Evolutionary conservation across 2,888 invertebrate species (phyloP).

Genomic region (Shargacucullia verbasci): DNA sequence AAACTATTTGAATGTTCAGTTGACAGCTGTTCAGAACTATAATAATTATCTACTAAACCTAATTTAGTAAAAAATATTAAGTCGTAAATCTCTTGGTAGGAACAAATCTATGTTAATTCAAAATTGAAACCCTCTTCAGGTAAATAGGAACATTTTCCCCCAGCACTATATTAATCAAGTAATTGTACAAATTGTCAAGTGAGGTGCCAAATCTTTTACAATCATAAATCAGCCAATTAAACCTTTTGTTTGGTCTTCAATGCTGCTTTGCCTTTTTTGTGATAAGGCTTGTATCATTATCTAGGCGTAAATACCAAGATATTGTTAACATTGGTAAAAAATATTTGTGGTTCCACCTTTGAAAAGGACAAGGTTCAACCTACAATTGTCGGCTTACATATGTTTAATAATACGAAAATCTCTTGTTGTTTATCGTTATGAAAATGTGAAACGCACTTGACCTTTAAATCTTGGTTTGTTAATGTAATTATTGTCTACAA

Average conservation of each 20-base stretch:
- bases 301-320: too few species aligned
- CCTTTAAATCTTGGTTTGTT: constrained; percentile 30
- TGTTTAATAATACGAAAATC: constrained; percentile 22
- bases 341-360: constrained; percentile 20
- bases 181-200: background rate
- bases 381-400: constrained; percentile 30
- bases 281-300: too few species aligned
- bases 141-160: too few species aligned
- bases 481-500: constrained; percentile 19
- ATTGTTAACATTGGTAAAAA: constrained; percentile 14
- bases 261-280: background rate
- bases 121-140: too few species aligned
- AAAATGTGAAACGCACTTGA: constrained; percentile 32
- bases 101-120: too few species aligned
- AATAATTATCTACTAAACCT: too few species aligned
- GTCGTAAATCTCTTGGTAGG: too few species aligned
- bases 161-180: too few species aligned
- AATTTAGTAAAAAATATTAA: too few species aligned
- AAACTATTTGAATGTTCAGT: too few species aligned
- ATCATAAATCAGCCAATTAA: background rate
- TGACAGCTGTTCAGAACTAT: too few species aligned
- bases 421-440: constrained; percentile 21
- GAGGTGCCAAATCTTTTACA: background rate
- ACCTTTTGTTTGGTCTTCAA: background rate
- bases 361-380: constrained; percentile 41